These are phyloP conservation scores for Cardinalis cardinalis DNA, from an alignment of 2,113 vertebrate species.

Conservation along the genomic window DNA sequence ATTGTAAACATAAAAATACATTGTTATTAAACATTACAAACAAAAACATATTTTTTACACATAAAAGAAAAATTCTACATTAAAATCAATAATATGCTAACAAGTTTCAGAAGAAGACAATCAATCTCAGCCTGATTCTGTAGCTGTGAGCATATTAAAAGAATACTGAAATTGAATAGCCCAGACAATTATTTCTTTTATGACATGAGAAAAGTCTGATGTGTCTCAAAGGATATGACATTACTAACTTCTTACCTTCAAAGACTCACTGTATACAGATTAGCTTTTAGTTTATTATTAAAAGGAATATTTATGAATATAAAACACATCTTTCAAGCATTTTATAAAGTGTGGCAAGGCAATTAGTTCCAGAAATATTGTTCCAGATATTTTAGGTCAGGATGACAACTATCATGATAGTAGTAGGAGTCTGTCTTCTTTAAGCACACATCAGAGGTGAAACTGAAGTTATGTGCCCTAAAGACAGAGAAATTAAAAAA, in stretches of 20 bases:
- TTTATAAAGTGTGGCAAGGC: neutral
- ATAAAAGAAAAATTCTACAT: neutral
- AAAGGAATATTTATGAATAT: neutral
- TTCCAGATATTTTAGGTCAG: neutral
- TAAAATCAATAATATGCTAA: neutral
- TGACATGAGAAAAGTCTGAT: neutral
- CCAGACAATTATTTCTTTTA: neutral
- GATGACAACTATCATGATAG: neutral
- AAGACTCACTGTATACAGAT: neutral
- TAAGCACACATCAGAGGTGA: neutral
- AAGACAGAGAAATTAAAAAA: neutral
- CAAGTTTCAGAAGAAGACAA: neutral
- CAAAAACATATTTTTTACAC: accelerated
- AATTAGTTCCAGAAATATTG: neutral
- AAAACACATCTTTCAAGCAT: neutral
- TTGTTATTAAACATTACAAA: neutral
- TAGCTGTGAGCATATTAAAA: neutral
- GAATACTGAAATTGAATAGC: neutral
- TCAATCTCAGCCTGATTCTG: neutral
- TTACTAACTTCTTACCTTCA: neutral
- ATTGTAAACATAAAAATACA: neutral
- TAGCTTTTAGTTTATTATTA: neutral
- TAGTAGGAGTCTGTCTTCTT: neutral
- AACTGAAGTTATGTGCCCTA: neutral
- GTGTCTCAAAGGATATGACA: neutral